Evolutionary conservation across 2,113 vertebrate genomes (phyloP).

Genomic region (Canis aureus): DNA sequence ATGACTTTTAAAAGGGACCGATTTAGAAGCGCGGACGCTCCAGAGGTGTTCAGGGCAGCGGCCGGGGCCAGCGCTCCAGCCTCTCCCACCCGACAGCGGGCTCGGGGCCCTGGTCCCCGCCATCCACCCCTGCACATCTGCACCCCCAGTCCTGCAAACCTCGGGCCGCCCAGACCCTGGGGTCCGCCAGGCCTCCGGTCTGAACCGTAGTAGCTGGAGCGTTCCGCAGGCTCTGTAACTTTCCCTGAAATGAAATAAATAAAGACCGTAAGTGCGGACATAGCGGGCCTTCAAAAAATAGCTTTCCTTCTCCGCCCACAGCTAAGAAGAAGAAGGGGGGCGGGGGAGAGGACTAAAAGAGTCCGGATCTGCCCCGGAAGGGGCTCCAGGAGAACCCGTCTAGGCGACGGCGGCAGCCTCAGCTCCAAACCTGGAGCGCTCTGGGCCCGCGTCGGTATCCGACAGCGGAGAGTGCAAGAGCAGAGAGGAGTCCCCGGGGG

Average conservation of each 20-base stretch:
- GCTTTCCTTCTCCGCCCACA: not conserved
- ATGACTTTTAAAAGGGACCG: not conserved
- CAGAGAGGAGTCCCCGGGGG: not conserved
- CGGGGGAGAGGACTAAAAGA: not conserved
- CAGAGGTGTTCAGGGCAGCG: not conserved
- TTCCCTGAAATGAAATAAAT: constrained; percentile 72
- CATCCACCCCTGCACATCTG: not conserved
- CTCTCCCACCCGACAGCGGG: not conserved
- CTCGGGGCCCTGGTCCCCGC: not conserved
- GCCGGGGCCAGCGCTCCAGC: not conserved
- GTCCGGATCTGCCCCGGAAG: not conserved
- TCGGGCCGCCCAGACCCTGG: not conserved
- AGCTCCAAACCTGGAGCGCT: not conserved
- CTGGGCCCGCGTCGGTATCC: not conserved
- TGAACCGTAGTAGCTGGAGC: not conserved
- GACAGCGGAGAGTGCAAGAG: not conserved
- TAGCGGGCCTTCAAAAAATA: not conserved
- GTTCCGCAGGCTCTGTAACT: not conserved
- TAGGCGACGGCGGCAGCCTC: not conserved
- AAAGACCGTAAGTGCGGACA: constrained; percentile 73
- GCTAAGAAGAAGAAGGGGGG: not conserved
- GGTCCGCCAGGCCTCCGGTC: not conserved
- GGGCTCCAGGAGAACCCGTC: not conserved
- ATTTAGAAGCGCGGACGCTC: not conserved
- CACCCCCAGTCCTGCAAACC: not conserved